Conservation (phyloP, 1,140 invertebrate genomes). For the Eupristina koningsbergeri region DNA sequence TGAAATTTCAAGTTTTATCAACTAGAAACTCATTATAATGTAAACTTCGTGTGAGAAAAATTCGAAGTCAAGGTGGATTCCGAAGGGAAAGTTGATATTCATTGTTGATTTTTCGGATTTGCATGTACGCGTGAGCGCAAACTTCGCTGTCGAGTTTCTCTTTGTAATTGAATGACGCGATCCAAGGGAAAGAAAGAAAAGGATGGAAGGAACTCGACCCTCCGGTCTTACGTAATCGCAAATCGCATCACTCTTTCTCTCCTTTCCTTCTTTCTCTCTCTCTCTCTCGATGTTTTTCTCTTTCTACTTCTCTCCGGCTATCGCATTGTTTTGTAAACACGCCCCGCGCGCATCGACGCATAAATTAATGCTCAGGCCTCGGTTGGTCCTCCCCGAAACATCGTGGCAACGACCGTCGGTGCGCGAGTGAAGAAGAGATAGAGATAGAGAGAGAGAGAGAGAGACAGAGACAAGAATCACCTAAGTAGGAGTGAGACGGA, state of each 20-base stretch:
- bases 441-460: background rate
- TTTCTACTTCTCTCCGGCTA: background rate
- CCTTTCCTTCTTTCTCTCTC: constrained; percentile 31
- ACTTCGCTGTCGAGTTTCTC: background rate
- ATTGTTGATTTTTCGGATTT: constrained; percentile 37
- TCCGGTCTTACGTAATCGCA: background rate
- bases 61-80: background rate
- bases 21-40: background rate
- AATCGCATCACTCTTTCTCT: background rate
- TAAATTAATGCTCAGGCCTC: constrained; percentile 26
- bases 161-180: background rate
- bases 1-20: background rate
- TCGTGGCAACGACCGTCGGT: background rate
- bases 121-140: background rate
- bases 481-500: no score
- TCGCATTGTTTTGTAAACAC: constrained; percentile 21
- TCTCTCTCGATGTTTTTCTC: background rate
- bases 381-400: background rate
- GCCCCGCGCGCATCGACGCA: background rate
- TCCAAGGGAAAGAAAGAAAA: background rate
- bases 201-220: background rate
- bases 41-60: background rate
- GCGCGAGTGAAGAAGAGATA: background rate
- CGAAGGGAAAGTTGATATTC: constrained; percentile 55
- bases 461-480: background rate